Conservation (phyloP, 2,888 invertebrate genomes). For the Ennomos quercinarius region DNA sequence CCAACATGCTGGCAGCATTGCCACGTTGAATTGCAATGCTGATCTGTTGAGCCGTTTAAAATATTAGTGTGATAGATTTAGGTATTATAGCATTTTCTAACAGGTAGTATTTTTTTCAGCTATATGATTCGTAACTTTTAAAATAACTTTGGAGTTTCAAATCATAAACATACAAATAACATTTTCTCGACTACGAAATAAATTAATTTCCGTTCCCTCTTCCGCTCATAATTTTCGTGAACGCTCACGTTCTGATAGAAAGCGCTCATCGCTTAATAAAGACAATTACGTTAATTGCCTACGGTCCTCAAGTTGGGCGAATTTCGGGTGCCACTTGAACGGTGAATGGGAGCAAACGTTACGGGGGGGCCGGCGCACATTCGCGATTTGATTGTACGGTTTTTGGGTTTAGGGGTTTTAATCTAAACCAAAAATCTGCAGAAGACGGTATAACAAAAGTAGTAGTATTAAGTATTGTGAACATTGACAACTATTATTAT, state of each 20-base stretch:
- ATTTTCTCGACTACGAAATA: slow-evolving; percentile 9
- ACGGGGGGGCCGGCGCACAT: slow-evolving; percentile 30
- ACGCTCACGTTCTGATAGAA: slow-evolving; percentile 63
- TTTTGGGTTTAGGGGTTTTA: neutral
- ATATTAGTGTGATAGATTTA: no score
- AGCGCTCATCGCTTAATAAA: slow-evolving; percentile 66
- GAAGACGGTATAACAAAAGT: no score
- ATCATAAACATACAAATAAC: neutral
- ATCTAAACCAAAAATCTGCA: no score
- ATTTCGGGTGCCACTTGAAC: slow-evolving; percentile 62
- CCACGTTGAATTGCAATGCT: no score
- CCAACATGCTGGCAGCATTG: no score
- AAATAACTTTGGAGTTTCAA: no score
- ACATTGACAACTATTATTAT: no score
- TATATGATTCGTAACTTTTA: no score
- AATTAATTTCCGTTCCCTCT: slow-evolving; percentile 27
- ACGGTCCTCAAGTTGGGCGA: slow-evolving; percentile 57
- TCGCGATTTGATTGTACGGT: neutral
- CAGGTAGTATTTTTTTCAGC: no score
- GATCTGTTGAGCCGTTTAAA: no score
- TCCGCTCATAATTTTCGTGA: slow-evolving; percentile 46
- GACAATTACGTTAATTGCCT: slow-evolving; percentile 71
- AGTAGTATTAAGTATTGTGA: no score
- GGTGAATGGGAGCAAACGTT: slow-evolving; percentile 53
- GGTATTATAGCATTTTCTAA: no score